These are phyloP conservation scores for Holacanthella duospinosa DNA, from an alignment of 2,888 invertebrate species.

Conservation along the genomic window DNA sequence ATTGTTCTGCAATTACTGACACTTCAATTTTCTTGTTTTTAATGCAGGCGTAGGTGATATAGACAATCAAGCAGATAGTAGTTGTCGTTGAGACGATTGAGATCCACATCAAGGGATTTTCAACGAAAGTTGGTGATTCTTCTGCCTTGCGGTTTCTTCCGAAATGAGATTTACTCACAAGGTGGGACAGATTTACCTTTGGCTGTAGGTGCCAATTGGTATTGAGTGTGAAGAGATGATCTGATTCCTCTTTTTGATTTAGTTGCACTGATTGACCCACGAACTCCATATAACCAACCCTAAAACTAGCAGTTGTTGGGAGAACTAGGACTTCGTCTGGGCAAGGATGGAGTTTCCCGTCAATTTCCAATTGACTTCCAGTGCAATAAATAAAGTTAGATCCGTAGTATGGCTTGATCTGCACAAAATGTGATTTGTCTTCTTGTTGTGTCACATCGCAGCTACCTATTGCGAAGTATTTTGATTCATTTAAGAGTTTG, in stretches of 20 bases:
- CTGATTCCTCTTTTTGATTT: background rate
- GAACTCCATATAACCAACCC: background rate
- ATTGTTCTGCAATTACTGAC: too few species aligned
- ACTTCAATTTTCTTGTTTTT: too few species aligned
- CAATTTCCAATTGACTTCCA: background rate
- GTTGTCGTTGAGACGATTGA: too few species aligned
- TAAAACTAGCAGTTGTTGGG: background rate
- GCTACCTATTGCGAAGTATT: background rate
- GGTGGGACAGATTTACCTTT: background rate
- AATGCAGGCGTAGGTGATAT: too few species aligned
- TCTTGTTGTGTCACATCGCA: too few species aligned
- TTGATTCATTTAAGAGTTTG: background rate
- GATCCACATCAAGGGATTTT: too few species aligned
- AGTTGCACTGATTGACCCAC: background rate
- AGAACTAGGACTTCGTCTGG: background rate
- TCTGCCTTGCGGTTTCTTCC: too few species aligned
- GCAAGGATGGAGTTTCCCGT: background rate
- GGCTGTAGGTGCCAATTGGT: background rate
- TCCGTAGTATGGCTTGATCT: background rate
- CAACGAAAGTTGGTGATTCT: too few species aligned
- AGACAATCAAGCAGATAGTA: too few species aligned
- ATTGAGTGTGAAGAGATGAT: background rate
- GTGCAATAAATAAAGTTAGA: background rate
- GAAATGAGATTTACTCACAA: too few species aligned
- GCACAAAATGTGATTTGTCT: background rate